These are phyloP conservation scores for Apodemia mormo DNA, from an alignment of 2,888 invertebrate species.

Conservation along the genomic window DNA sequence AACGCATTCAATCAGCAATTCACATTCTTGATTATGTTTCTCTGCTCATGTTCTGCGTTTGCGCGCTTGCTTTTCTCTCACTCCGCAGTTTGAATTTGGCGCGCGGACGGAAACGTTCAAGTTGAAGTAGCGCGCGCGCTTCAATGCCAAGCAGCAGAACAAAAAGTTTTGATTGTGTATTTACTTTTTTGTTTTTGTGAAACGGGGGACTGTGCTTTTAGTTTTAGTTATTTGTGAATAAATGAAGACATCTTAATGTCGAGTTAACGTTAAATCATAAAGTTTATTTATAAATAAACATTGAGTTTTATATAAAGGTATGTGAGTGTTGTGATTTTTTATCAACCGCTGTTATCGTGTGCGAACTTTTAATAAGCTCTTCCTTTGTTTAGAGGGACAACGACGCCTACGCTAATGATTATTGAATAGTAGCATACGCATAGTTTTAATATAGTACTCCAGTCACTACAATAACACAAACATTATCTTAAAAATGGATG, in stretches of 20 bases:
- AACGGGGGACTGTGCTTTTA: conserved; percentile 35
- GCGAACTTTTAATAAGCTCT: conserved; percentile 67
- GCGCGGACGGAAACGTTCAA: conserved; percentile 54
- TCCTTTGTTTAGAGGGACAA: conserved; percentile 72
- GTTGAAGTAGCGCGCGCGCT: conserved; percentile 57
- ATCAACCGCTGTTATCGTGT: conserved; percentile 60
- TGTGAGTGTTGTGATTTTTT: conserved; percentile 53
- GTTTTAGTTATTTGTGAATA: conserved; percentile 43
- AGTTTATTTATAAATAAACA: conserved; percentile 29
- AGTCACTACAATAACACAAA: not conserved
- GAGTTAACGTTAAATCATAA: conserved; percentile 34
- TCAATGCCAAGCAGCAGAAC: conserved; percentile 49
- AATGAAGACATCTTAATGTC: conserved; percentile 38
- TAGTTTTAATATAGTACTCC: conserved; percentile 46
- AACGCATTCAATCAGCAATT: conserved; percentile 22
- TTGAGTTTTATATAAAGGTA: conserved; percentile 43
- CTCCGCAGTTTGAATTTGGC: conserved; percentile 73
- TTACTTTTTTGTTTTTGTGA: conserved; percentile 50
- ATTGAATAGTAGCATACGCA: conserved; percentile 53
- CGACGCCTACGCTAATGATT: conserved; percentile 60
- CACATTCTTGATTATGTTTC: conserved; percentile 30
- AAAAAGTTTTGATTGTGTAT: conserved; percentile 54
- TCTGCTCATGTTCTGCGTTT: conserved; percentile 12
- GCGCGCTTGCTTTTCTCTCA: conserved; percentile 35
- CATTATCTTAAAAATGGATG: conserved; percentile 56